Conservation (phyloP, 2,113 vertebrate species). For the Pseudorhombus dupliciocellatus region DNA sequence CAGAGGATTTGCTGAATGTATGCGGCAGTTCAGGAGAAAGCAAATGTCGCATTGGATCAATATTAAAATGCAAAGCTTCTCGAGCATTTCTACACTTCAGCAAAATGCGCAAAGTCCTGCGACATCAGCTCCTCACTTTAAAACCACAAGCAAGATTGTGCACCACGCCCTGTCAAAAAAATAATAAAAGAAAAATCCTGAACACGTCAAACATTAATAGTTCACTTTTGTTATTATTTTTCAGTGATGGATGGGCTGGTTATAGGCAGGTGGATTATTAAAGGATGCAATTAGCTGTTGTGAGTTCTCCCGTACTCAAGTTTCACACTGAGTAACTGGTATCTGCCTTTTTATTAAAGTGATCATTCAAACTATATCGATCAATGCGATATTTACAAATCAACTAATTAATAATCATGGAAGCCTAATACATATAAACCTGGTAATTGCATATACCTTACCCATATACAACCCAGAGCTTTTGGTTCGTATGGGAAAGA, state of each 20-base stretch:
- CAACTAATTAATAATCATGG: not conserved
- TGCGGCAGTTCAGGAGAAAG: not conserved
- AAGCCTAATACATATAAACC: no score
- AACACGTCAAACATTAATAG: not conserved
- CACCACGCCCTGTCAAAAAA: slow-evolving; percentile 4
- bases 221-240: not conserved
- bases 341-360: not conserved
- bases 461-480: not conserved
- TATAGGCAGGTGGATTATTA: slow-evolving; percentile 22
- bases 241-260: not conserved
- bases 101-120: slow-evolving; percentile 1
- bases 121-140: not conserved
- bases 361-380: not conserved
- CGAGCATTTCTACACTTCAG: slow-evolving; percentile 8
- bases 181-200: not conserved
- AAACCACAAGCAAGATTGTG: not conserved
- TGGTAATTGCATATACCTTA: no score
- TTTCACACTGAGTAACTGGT: not conserved
- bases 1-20: not conserved
- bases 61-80: not conserved
- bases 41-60: not conserved
- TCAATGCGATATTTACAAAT: not conserved
- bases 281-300: not conserved
- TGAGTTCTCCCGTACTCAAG: not conserved
- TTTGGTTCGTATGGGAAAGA: not conserved